A percentile compares a stretch with the other conserved stretches of the same genome.
These are phyloP conservation scores for Ptiloglossa arizonensis DNA, from an alignment of 1,140 invertebrate species.

Conservation along the genomic window DNA sequence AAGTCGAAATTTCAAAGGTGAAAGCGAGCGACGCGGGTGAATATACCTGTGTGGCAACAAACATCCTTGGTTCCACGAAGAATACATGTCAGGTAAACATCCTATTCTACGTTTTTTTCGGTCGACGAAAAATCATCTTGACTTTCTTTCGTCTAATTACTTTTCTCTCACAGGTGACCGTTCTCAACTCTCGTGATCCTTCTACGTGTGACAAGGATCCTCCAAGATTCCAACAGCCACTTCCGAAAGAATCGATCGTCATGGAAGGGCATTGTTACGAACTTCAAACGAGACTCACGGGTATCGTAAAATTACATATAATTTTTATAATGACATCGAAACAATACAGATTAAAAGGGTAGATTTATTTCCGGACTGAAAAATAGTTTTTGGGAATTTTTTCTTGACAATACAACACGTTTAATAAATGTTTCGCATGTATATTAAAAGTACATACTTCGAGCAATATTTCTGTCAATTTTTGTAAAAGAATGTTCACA, in stretches of 20 bases:
- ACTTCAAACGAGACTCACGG: slow-evolving; percentile 81
- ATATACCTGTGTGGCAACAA: slow-evolving; percentile 89
- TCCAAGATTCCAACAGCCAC: slow-evolving; percentile 80
- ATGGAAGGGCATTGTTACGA: slow-evolving; percentile 85
- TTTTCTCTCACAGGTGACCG: slow-evolving; percentile 61
- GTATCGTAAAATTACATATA: slow-evolving; percentile 67
- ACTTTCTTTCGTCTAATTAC: neutral
- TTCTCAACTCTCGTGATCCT: slow-evolving; percentile 64
- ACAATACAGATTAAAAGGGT: too few species aligned
- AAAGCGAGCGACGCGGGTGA: slow-evolving; percentile 82
- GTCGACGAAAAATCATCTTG: neutral
- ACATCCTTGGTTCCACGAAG: slow-evolving; percentile 78
- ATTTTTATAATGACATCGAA: neutral
- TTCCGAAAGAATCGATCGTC: slow-evolving; percentile 79
- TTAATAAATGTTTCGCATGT: too few species aligned
- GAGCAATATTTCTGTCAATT: too few species aligned
- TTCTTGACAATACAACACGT: too few species aligned
- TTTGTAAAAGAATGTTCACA: too few species aligned
- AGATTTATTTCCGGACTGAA: too few species aligned
- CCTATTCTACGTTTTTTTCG: neutral
- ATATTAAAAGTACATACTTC: too few species aligned
- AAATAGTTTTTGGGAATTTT: too few species aligned
- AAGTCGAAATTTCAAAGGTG: slow-evolving; percentile 82
- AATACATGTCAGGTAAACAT: slow-evolving; percentile 70
- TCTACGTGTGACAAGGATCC: slow-evolving; percentile 71